Evolutionary conservation across 2,113 vertebrate species (phyloP).

Genomic region (Pardalotus punctatus): DNA sequence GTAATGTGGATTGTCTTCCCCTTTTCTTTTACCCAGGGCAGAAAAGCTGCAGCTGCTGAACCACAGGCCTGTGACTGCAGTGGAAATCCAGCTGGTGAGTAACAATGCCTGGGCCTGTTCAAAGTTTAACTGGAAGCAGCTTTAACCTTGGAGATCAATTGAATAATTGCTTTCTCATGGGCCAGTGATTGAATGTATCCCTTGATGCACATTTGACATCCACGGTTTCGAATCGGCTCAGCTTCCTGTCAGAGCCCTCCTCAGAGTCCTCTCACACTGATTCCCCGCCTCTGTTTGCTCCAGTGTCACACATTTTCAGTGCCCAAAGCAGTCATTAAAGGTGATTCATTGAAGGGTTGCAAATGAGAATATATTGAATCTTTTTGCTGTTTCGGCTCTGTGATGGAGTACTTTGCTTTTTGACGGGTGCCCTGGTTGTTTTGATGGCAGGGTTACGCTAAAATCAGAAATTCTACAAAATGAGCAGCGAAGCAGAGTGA

Average conservation of each 20-base stretch:
- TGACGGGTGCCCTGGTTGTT: neutral
- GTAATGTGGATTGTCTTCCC: neutral
- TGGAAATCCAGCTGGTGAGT: conserved; percentile 96
- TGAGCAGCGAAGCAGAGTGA: neutral
- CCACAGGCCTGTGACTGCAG: conserved; percentile 92
- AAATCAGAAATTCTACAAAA: neutral
- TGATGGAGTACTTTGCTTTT: neutral
- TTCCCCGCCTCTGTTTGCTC: neutral
- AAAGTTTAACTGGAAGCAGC: neutral
- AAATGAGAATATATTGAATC: neutral
- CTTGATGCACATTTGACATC: neutral
- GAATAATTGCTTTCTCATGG: conserved; percentile 15
- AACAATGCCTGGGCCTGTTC: neutral
- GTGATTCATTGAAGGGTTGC: neutral
- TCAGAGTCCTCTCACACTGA: neutral
- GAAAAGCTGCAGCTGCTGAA: conserved; percentile 95
- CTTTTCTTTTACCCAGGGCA: conserved; percentile 78
- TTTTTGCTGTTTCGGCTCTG: neutral
- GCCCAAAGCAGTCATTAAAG: neutral
- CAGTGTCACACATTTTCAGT: neutral
- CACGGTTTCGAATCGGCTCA: neutral
- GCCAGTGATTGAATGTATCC: neutral
- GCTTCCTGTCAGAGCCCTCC: neutral
- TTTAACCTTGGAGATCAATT: neutral
- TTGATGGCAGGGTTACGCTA: neutral